These are phyloP conservation scores for Dichetophora obliterata DNA, from an alignment of 2,888 invertebrate species.

Conservation along the genomic window DNA sequence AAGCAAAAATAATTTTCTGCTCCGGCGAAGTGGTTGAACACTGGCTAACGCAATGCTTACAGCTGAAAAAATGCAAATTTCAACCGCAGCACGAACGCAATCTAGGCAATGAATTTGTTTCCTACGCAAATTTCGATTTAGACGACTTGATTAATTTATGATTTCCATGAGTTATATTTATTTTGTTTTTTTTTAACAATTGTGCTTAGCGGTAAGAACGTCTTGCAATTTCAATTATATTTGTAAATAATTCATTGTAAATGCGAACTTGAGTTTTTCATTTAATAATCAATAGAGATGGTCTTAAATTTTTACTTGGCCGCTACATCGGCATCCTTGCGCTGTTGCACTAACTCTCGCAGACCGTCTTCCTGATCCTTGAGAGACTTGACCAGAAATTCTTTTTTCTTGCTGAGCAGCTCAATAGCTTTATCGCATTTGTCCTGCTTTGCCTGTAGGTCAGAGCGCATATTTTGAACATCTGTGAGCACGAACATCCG, in stretches of 20 bases:
- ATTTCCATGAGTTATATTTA: neutral
- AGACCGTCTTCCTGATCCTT: conserved; percentile 87
- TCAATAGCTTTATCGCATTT: conserved; percentile 78
- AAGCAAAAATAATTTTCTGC: conserved; percentile 74
- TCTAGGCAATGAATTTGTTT: conserved; percentile 92
- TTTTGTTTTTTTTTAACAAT: conserved; percentile 12
- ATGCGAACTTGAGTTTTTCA: conserved; percentile 1
- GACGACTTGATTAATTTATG: conserved; percentile 67
- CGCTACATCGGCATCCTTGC: conserved; percentile 70
- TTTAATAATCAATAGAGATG: neutral
- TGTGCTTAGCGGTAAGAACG: conserved; percentile 7
- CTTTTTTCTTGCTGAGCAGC: conserved; percentile 79
- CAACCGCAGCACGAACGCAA: conserved; percentile 88
- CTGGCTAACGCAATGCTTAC: conserved; percentile 75
- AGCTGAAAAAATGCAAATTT: conserved; percentile 78
- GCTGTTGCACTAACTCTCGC: conserved; percentile 81
- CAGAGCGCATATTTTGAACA: conserved; percentile 74
- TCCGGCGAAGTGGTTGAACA: conserved; percentile 88
- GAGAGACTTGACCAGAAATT: conserved; percentile 79
- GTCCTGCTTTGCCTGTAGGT: conserved; percentile 74
- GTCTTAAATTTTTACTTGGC: conserved; percentile 22
- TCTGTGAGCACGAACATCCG: conserved; percentile 83
- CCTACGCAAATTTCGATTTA: conserved; percentile 89
- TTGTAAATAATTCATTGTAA: neutral
- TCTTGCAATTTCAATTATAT: conserved; percentile 22